Evolutionary conservation across 2,888 invertebrate genomes (phyloP), one percentile per base, ranked within the genome.

Genomic region (Drosophila pseudotakahashii): DNA sequence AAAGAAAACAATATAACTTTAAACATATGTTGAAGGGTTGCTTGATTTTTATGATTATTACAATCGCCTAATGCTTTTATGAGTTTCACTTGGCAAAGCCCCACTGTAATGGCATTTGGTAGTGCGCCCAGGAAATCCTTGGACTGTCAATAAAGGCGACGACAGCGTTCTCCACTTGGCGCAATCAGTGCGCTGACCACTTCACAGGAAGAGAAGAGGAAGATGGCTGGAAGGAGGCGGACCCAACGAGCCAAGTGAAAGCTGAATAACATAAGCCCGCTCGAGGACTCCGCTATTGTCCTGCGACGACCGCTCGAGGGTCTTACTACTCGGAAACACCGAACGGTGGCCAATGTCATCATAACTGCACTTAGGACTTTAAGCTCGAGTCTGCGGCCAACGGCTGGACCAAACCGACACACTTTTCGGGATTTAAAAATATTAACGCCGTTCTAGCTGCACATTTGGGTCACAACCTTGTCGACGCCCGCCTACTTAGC

Each of bases 101-200:
- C 23, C 10, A 47, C 62, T 62, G 62, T 57, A 54, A 60, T 30
- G 53, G 41, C 51, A 74, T 51, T 51, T 60, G 37, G 19, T 37
- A 23, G 44, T 19, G 9, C n/a, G 34, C 7, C 34, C 52, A 39
- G 32, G 50, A 76, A 55, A 63, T 75, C 55, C 85, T 77, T 81
- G 63, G 85, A 73, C 71, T 76, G 67, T 74, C 59, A 69, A 73
- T 76, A 70, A 69, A 55, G 54, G 51, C 62, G 42, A 45, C 62
- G 55, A 60, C 68, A 68, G 54, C 57, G 34, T 64, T 69, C 67
- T 71, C 63, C 36, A 60, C 60, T 70, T 70, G 64, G 39, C 52
- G 47, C 71, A 78, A 76, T 79, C 77, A 79, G 67, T 55, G 63
- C 64, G 64, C 63, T 68, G 58, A 77, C 68, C 70, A 81, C 81